Evolutionary conservation across 2,888 invertebrate genomes (phyloP), one percentile per base, ranked within the genome.

Genomic region (Galerucella nymphaeae): DNA sequence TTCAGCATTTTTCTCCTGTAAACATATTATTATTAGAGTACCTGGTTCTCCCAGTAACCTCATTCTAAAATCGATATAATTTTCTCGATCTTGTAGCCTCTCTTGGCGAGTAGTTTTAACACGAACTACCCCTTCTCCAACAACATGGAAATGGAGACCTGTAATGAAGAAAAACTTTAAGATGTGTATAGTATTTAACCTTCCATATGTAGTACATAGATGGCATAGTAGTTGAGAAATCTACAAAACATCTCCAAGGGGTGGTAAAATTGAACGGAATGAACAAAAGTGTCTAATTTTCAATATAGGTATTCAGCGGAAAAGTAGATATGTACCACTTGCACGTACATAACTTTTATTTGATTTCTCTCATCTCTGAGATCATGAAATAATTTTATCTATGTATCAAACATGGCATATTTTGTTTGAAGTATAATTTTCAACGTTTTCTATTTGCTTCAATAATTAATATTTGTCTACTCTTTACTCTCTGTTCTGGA

Each of bases 61-160:
- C 96, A 97, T 97, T 78, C 97, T 90, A 86, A 97, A 97, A 88
- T 97, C 97, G 82, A 97, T 97, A 85, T 97, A 97, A 86, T 96
- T 96, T 86, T 97, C 97, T 85, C 94, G 93, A 86, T 97, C 97
- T 85, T 93, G 95, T 48, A 95, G 92, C 81, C 95, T 90, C 84
- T 96, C 96, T 82, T 95, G 94, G 57, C 95, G 90, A 70, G 93
- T 92, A 53, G 94, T 93, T 55, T 93, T 91, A 42, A 96, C 92
- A 73, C 95, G 90, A n/a, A 97, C 96, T 67, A 97, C 96, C 74
- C 96, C 96, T 88, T 97, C 97, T 13, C 97, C 97, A 75, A 97
- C 94, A 53, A 97, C 96, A 89, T 96, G 96, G 86, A 97, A 96
- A 87, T 96, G 96, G 69, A 97, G 88, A 76, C 97, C 97, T 92